Evolutionary conservation across 1,140 invertebrate genomes (phyloP).

Genomic region (Portunus trituberculatus): DNA sequence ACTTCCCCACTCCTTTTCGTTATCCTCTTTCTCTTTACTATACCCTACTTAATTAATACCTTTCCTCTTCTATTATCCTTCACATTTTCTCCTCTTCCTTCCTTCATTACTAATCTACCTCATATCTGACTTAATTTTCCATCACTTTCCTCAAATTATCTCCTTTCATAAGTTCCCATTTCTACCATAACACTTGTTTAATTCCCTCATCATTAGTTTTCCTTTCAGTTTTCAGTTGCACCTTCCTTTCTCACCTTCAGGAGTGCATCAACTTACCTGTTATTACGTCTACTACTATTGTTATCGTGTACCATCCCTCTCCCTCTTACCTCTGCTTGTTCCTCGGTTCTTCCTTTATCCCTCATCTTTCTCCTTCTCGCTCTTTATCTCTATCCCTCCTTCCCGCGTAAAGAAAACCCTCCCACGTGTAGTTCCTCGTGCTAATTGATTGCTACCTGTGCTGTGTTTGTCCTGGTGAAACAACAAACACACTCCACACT

Average conservation of each 20-base stretch:
- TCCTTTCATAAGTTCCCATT: background rate
- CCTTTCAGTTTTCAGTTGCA: no score
- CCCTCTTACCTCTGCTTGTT: background rate
- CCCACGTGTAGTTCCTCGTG: constrained; percentile 8
- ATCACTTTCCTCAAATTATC: background rate
- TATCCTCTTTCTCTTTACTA: background rate
- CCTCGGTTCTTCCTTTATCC: background rate
- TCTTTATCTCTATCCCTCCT: background rate
- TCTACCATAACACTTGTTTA: background rate
- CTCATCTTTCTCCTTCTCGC: background rate
- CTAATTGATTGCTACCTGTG: constrained; percentile 61
- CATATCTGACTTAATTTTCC: background rate
- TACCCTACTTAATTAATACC: background rate
- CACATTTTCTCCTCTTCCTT: background rate
- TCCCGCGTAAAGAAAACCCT: background rate
- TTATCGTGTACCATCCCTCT: background rate
- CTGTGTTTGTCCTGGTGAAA: constrained; percentile 64
- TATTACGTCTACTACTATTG: no score
- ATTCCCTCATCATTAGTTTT: no score
- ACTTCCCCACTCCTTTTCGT: background rate
- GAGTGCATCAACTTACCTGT: no score
- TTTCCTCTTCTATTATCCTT: background rate
- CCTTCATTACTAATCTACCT: background rate
- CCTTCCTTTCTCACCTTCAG: background rate
- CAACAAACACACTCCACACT: constrained; percentile 62